These are phyloP conservation scores for Trachops cirrhosus DNA, from an alignment of 2,797 vertebrate genomes.

Conservation along the genomic window DNA sequence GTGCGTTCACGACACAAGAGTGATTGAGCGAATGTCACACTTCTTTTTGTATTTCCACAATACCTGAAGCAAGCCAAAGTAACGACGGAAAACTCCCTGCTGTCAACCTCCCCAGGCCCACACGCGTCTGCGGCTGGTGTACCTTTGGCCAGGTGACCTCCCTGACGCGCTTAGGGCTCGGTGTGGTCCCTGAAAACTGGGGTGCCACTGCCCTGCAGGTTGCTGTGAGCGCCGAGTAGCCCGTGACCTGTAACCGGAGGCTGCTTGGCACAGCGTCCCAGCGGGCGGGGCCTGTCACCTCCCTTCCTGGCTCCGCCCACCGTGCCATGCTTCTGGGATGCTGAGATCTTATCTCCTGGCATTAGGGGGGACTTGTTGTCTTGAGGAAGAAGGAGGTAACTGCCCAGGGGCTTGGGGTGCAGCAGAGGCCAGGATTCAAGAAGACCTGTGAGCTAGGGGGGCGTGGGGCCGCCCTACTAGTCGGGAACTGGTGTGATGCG, in stretches of 20 bases:
- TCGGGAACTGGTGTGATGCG: fast-evolving
- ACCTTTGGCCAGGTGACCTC: background rate
- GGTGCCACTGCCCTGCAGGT: background rate
- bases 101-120: background rate
- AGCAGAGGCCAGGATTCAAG: background rate
- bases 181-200: background rate
- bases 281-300: background rate
- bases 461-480: too few species aligned
- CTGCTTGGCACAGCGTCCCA: fast-evolving
- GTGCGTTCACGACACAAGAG: background rate
- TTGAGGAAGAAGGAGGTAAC: background rate
- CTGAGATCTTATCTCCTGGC: background rate
- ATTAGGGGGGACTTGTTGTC: background rate
- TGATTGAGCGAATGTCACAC: background rate
- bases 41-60: background rate
- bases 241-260: fast-evolving
- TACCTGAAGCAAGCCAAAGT: background rate
- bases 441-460: background rate
- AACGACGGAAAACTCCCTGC: background rate
- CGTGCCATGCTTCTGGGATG: fast-evolving
- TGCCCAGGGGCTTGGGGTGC: background rate
- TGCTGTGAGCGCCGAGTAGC: background rate
- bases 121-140: background rate
- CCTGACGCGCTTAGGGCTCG: fast-evolving
- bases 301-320: background rate